A percentile compares a stretch with the other conserved stretches of the same genome.
Evolutionary conservation across 1,140 invertebrate species (phyloP).

Genomic region (Chelonus insularis): DNA sequence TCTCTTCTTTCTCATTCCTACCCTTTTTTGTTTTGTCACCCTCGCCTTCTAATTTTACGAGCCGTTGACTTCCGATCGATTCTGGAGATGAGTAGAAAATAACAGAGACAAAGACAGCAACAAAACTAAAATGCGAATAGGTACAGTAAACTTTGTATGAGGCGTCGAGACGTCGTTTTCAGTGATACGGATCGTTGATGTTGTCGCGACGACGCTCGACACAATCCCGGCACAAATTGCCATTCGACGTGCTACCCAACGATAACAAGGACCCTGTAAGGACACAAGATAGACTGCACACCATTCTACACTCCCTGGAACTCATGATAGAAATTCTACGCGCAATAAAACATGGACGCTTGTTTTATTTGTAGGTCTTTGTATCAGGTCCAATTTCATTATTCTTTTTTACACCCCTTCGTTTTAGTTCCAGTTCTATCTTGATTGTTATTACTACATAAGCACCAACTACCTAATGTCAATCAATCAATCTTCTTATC

Average conservation of each 20-base stretch:
- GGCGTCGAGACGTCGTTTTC: constrained; percentile 26
- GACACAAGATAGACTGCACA: constrained; percentile 10
- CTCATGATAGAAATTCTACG: constrained; percentile 22
- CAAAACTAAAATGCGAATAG: not conserved
- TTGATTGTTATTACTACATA: not conserved
- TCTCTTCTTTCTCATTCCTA: constrained; percentile 6
- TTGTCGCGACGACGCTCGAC: constrained; percentile 32
- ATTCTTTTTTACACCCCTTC: not conserved
- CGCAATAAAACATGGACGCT: constrained; percentile 26
- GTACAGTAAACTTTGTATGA: constrained; percentile 5
- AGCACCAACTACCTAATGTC: constrained; percentile 1
- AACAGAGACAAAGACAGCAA: not conserved
- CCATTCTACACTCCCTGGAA: constrained; percentile 6
- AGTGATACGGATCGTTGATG: constrained; percentile 44
- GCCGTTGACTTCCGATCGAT: constrained; percentile 59
- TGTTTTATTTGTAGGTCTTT: not conserved
- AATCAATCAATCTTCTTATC: constrained; percentile 27
- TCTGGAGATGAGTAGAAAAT: constrained; percentile 12
- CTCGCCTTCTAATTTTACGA: constrained; percentile 57
- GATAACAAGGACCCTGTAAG: constrained; percentile 32
- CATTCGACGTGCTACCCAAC: constrained; percentile 35
- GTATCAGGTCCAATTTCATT: constrained; percentile 21
- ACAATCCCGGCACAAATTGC: constrained; percentile 41
- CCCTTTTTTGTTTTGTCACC: constrained; percentile 42
- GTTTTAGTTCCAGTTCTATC: not conserved